Evolutionary conservation across 1,140 invertebrate genomes (phyloP).

Genomic region (Chlorops oryzae): DNA sequence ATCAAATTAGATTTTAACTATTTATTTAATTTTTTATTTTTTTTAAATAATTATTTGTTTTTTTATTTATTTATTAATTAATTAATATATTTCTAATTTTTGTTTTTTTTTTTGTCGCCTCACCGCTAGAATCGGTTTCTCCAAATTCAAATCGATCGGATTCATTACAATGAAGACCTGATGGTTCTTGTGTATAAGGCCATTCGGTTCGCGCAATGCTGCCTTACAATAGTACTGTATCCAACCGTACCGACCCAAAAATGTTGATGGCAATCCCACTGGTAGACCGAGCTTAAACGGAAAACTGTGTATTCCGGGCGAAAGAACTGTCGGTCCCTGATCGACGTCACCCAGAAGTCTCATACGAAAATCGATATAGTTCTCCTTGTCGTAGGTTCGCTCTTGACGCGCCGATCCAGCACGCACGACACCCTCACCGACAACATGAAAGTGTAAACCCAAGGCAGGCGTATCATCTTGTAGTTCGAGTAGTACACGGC

Average conservation of each 20-base stretch:
- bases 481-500: constrained; percentile 82
- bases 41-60: no score
- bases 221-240: constrained; percentile 94
- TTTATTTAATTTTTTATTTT: no score
- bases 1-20: no score
- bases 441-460: constrained; percentile 88
- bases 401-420: constrained; percentile 73
- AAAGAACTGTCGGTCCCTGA: constrained; percentile 75
- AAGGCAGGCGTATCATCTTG: constrained; percentile 87
- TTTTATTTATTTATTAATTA: background rate
- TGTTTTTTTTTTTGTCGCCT: no score
- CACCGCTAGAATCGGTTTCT: constrained; percentile 80
- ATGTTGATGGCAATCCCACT: constrained; percentile 84
- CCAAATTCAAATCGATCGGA: constrained; percentile 88
- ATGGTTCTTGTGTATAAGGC: constrained; percentile 89
- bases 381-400: constrained; percentile 81
- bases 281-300: constrained; percentile 90
- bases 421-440: constrained; percentile 85
- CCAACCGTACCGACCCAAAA: constrained; percentile 90
- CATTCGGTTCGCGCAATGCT: constrained; percentile 80
- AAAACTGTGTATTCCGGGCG: constrained; percentile 91
- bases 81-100: background rate
- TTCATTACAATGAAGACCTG: constrained; percentile 97
- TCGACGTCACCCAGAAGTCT: constrained; percentile 79
- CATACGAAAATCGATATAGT: constrained; percentile 94